Evolutionary conservation across 2,888 invertebrate species (phyloP), one percentile per base, ranked within the genome.

Genomic region (Melitaea athalia): DNA sequence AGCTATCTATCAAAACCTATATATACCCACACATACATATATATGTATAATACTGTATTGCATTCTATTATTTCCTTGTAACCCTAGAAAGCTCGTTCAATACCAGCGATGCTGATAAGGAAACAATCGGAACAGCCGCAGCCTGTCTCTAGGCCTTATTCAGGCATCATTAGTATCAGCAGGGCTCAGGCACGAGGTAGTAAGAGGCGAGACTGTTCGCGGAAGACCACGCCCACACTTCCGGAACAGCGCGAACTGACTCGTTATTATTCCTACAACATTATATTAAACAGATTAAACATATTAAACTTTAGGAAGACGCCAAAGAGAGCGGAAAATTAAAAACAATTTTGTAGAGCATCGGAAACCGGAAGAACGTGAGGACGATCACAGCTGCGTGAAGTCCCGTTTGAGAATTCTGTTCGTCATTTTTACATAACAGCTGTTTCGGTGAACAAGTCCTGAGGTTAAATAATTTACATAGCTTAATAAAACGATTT

Each of bases 191-290:
- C 49, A 15, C n/a, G 6, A 49, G 50, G 15, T 50, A 50, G 15
- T 10, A 6, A 50, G n/a, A n/a, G 14, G 3, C 14, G 33, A n/a
- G 33, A 33, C 57, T 57, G 68, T 64, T 61, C 59, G 4, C 64
- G 31, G 53, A 59, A 68, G 43, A 61, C 60, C 64, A 62, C 67
- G 33, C 70, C 70, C 66, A 64, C 67, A 49, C 63, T 68, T 71
- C 68, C 55, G 50, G 68, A 71, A 68, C 69, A 53, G 59, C 47
- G 47, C 17, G 38, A 15, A 11, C 50, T 11, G 31, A 57, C 64
- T 55, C 33, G 68, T 49, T 53, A 50, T 62, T 61, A 47, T 52
- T 49, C 50, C 43, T 38, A 8, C 38, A 31, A 64, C 49, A 57
- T 57, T 33, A 57, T 64, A 11, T 12, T 0, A 31, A 33, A 24